Percentiles rank a stretch among this genome's conserved stretches.
Evolutionary conservation across 1,140 invertebrate genomes (phyloP).

Genomic region (Macrotrachela quadricornifera): DNA sequence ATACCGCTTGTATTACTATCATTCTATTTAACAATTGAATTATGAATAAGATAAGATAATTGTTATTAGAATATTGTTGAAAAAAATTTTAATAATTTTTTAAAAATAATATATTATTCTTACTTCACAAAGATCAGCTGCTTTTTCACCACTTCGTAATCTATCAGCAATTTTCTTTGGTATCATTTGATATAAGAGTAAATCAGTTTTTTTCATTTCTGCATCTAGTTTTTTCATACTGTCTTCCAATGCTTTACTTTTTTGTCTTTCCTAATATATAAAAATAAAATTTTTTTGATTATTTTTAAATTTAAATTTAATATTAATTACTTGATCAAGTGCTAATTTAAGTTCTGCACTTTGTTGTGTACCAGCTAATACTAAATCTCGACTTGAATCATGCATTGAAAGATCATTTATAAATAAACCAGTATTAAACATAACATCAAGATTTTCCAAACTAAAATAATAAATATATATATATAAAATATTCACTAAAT

Average conservation of each 20-base stretch:
- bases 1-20: too few relatives aligned
- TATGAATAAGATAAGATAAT: too few relatives aligned
- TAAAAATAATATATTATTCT: constrained; percentile 1
- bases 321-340: constrained; percentile 65
- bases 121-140: constrained; percentile 83
- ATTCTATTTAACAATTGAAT: too few relatives aligned
- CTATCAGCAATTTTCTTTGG: constrained; percentile 74
- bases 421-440: constrained; percentile 68
- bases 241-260: constrained; percentile 81
- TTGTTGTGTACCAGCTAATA: constrained; percentile 85
- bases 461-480: constrained; percentile 14
- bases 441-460: constrained; percentile 67
- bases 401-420: constrained; percentile 95
- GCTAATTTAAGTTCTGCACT: constrained; percentile 83
- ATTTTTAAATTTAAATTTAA: too few relatives aligned
- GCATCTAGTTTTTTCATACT: constrained; percentile 82
- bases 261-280: constrained; percentile 34
- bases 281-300: too few relatives aligned
- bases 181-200: constrained; percentile 91
- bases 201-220: constrained; percentile 82
- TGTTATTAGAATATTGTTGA: too few relatives aligned
- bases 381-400: constrained; percentile 84
- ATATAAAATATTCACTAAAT: too few relatives aligned
- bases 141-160: constrained; percentile 62
- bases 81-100: too few relatives aligned